Percentiles rank a stretch among this genome's conserved stretches.
phyloP scores from a whole-genome alignment of 2,888 invertebrate species.

The Drosophila formosana region DNA sequence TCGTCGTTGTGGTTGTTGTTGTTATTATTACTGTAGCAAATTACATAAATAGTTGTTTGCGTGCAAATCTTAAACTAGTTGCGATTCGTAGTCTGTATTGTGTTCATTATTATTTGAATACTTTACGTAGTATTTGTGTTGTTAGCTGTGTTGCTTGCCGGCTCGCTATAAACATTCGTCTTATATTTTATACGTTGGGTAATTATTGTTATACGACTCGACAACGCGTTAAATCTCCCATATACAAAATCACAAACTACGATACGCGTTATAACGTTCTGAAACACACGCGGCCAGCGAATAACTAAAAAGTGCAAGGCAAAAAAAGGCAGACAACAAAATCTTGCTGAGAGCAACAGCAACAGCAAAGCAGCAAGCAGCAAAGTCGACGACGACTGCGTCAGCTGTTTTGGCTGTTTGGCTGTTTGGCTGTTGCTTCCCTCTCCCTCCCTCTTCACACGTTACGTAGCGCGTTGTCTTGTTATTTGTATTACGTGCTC shows the following conservation, averaged over 20 bases:
- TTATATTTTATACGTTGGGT: conserved; percentile 48
- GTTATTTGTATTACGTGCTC: conserved; percentile 39
- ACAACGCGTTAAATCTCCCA: conserved; percentile 61
- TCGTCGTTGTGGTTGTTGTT: conserved; percentile 39
- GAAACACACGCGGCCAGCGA: conserved; percentile 61
- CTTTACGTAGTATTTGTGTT: conserved; percentile 67
- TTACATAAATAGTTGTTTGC: conserved; percentile 57
- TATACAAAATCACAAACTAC: conserved; percentile 29
- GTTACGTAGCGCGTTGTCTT: conserved; percentile 43
- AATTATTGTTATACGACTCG: conserved; percentile 47
- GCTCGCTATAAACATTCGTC: conserved; percentile 63
- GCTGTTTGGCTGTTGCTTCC: conserved; percentile 13
- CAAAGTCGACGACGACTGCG: conserved; percentile 38
- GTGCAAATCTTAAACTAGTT: conserved; percentile 31
- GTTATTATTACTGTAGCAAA: conserved; percentile 37
- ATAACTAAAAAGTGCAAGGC: conserved; percentile 78
- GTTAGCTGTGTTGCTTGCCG: conserved; percentile 50
- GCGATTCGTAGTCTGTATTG: conserved; percentile 23
- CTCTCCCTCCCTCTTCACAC: conserved; percentile 1
- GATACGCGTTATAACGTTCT: conserved; percentile 59
- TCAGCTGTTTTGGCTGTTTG: conserved; percentile 67
- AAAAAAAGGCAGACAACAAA: conserved; percentile 38
- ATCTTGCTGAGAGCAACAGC: conserved; percentile 48
- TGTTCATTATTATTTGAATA: conserved; percentile 50
- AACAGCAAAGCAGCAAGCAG: conserved; percentile 19